Conservation (phyloP, 2,113 vertebrate genomes). For the Desmodus rotundus region DNA sequence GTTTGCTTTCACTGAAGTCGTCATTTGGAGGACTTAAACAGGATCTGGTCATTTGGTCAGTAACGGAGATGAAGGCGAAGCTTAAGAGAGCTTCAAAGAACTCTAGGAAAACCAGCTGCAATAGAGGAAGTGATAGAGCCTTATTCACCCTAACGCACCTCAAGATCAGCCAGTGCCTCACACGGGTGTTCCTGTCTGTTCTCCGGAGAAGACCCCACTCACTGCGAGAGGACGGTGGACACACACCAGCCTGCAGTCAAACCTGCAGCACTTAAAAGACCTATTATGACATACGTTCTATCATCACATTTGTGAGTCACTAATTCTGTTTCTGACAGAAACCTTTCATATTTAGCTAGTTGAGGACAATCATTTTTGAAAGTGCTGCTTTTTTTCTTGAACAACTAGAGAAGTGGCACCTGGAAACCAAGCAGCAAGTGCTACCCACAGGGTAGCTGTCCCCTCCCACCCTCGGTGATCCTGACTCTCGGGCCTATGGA, state of each 20-base stretch:
- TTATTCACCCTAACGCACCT: background rate
- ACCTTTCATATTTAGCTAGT: background rate
- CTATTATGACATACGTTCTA: too few species aligned
- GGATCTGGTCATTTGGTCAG: conserved; percentile 46
- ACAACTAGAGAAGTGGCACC: background rate
- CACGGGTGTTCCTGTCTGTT: rapidly evolving
- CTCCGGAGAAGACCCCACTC: too few species aligned
- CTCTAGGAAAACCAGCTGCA: conserved; percentile 93
- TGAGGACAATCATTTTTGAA: background rate
- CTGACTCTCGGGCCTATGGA: background rate
- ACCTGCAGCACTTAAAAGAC: background rate
- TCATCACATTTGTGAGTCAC: background rate
- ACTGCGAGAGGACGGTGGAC: rapidly evolving
- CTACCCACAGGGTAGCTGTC: rapidly evolving
- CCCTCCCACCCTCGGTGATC: rapidly evolving
- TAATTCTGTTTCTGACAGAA: background rate
- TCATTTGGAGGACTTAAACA: background rate
- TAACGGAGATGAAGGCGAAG: conserved; percentile 81
- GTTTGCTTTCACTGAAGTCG: rapidly evolving
- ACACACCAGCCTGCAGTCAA: too few species aligned
- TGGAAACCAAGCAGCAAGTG: background rate
- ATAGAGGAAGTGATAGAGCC: background rate
- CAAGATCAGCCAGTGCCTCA: rapidly evolving
- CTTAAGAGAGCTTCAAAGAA: conserved; percentile 93
- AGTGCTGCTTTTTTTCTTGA: background rate